Conservation (phyloP, 2,113 vertebrate genomes). For the Tetrax tetrax region DNA sequence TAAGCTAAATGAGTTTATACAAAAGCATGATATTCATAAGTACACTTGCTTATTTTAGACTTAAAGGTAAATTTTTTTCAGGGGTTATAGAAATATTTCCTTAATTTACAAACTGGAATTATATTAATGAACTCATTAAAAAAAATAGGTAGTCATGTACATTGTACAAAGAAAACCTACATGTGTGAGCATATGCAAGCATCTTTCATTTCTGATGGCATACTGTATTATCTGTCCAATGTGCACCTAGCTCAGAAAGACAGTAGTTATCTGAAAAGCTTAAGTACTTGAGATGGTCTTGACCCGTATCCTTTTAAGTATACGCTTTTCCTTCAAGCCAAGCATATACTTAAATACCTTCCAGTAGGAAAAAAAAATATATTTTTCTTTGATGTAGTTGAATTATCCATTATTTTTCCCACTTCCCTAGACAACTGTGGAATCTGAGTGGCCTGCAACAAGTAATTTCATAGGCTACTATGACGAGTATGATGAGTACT, state of each 20-base stretch:
- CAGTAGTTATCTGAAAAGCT: background rate
- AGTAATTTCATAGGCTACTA: background rate
- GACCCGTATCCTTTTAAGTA: background rate
- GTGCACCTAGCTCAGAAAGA: background rate
- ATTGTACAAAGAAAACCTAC: background rate
- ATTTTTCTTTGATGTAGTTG: background rate
- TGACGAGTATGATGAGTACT: background rate
- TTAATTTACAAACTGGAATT: background rate
- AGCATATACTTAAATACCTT: background rate
- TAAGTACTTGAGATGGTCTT: conserved; percentile 6
- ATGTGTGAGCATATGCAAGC: background rate
- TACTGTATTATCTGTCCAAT: background rate
- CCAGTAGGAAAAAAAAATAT: background rate
- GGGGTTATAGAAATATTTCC: background rate
- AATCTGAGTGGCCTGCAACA: background rate
- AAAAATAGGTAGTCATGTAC: background rate
- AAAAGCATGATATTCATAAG: background rate
- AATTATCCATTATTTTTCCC: conserved; percentile 21
- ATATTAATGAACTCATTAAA: background rate
- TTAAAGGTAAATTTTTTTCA: background rate
- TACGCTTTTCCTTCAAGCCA: background rate
- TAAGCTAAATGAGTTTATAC: background rate
- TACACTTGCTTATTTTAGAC: background rate
- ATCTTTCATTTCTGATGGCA: background rate
- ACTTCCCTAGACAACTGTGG: background rate